Base-by-base conservation (phyloP, 2,113 vertebrate species). In the Pachyramphus minor region DNA sequence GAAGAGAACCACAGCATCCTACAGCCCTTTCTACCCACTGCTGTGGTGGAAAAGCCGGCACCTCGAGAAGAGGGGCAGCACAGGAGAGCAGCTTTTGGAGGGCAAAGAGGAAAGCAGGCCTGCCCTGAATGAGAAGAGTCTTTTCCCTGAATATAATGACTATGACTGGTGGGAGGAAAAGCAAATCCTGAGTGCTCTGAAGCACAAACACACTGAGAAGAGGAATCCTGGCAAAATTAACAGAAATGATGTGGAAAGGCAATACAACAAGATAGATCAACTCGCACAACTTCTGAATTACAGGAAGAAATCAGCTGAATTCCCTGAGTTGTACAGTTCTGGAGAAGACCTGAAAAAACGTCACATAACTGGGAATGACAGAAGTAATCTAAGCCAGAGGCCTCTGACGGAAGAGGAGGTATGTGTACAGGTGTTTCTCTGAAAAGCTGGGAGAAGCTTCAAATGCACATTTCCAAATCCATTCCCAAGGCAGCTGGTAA, bases 331-430 rank as follows among this genome's bases (percentile, higher is more conserved):
- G 45, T 98, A 98, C 24, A 96, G 93, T 67, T 97, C 98, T 2
- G 97, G 96, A 75, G 97, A 98, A 84, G 97, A 97, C 17, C 31
- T 96, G 75, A 97, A 78, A 69, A 97, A 96, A 14, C 87, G 1
- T 14, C 96, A 91, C 1, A 0, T 47, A 2, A 49, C 83, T 16
- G 93, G 93, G 42, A 96, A 89, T 18, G 97, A 97, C 78, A 97
- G 97, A 73, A 98, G 92, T n/a, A 96, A 89, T 49, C 94, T 94
- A 6, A 96, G 94, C 60, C 98, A 98, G 93, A 97, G 97, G 91
- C 97, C 97, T 42, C 97, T 99, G 59, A 98, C 97, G 0, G 97
- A 98, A 47, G 98, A 98, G 56, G 98, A 99, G 99, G 99, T 99
- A 98, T 16, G 52, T 76, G 63, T 30, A 25, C 30, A 37, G 56